Conservation (phyloP, 2,797 vertebrate genomes). For the Hoplostethus mediterraneus region DNA sequence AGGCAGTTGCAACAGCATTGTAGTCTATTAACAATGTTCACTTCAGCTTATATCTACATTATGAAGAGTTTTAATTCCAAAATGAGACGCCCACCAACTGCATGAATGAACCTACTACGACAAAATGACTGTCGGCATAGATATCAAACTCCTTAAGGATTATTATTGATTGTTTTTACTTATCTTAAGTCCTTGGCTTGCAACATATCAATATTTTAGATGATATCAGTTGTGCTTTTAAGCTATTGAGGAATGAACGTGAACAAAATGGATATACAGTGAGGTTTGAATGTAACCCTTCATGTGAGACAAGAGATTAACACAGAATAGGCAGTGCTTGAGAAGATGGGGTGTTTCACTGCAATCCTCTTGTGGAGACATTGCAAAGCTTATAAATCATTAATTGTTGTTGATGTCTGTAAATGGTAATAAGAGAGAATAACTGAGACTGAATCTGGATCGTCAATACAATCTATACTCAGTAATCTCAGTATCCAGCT, state of each 20-base stretch:
- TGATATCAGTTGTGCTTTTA: neutral
- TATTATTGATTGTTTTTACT: neutral
- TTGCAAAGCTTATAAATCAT: neutral
- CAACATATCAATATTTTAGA: neutral
- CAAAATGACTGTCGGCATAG: neutral
- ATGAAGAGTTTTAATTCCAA: neutral
- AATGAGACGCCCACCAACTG: neutral
- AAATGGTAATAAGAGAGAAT: slow-evolving; percentile 5
- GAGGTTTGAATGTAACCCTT: neutral
- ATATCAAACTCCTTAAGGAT: neutral
- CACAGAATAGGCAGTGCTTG: neutral
- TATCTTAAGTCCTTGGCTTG: neutral
- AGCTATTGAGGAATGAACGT: neutral
- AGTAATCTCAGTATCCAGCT: slow-evolving; percentile 36
- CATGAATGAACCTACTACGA: neutral
- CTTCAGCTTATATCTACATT: neutral
- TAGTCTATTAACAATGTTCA: neutral
- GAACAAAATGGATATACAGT: neutral
- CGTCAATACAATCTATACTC: slow-evolving; percentile 21
- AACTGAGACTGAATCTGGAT: slow-evolving; percentile 3
- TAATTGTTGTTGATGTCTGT: neutral
- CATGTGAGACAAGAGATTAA: neutral
- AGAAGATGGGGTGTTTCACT: too few species aligned
- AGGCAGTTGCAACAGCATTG: neutral
- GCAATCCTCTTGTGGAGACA: neutral